phyloP scores from a whole-genome alignment of 1,140 invertebrate species.

The Listronotus oregonensis region DNA sequence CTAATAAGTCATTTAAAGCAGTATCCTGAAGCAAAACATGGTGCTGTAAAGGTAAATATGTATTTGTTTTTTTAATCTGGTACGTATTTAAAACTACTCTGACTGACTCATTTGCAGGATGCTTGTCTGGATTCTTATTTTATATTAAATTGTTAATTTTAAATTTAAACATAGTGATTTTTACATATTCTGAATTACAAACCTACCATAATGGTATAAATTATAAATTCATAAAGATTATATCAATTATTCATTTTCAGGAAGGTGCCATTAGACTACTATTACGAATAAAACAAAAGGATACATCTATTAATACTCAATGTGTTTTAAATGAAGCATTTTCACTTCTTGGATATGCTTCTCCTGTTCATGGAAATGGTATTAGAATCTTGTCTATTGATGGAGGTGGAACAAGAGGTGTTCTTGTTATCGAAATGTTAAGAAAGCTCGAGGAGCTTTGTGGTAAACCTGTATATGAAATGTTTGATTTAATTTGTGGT shows the following conservation, averaged over 20 bases:
- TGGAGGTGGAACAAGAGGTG: conserved; percentile 86
- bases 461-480: conserved; percentile 66
- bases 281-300: conserved; percentile 58
- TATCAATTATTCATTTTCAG: conserved; percentile 54
- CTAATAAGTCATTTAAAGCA: conserved; percentile 71
- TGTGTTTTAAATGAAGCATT: conserved; percentile 66
- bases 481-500: conserved; percentile 91
- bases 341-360: conserved; percentile 74
- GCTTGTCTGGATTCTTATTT: no score
- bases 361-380: conserved; percentile 72
- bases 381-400: conserved; percentile 86
- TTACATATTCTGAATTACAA: no score
- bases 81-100: no score
- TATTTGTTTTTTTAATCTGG: conserved; percentile 19
- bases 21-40: conserved; percentile 72
- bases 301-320: conserved; percentile 56
- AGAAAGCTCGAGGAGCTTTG: conserved; percentile 75
- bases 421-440: conserved; percentile 81
- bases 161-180: no score
- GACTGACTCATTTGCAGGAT: no score
- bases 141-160: no score
- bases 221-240: no score
- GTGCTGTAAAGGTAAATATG: conserved; percentile 68
- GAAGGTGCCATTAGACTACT: conserved; percentile 68
- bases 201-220: no score